A percentile compares a stretch with the other conserved stretches of the same genome.
Evolutionary conservation across 2,113 vertebrate species (phyloP).

Genomic region (Phylloscopus whistleri): DNA sequence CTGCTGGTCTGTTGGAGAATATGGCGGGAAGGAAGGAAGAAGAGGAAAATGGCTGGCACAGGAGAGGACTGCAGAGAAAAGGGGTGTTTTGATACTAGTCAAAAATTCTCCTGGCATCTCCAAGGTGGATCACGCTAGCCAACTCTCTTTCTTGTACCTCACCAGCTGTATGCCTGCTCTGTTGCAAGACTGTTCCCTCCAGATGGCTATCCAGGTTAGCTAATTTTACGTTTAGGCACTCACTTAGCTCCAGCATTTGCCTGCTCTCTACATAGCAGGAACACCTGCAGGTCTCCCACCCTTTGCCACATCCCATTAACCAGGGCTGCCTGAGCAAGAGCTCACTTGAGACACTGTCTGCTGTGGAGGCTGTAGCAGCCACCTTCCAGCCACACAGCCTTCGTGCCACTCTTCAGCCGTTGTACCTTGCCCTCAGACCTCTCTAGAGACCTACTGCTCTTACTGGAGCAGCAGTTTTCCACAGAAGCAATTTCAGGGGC

Average conservation of each 20-base stretch:
- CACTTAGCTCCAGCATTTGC: not conserved
- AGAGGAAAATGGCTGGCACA: not conserved
- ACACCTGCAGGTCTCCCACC: rapidly evolving
- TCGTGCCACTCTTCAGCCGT: rapidly evolving
- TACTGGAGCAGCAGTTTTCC: not conserved
- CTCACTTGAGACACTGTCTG: not conserved
- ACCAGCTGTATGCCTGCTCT: not conserved
- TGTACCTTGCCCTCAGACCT: not conserved
- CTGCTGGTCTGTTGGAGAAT: not conserved
- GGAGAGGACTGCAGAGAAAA: not conserved
- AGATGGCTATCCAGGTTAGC: too few relatives aligned
- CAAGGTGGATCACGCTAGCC: not conserved
- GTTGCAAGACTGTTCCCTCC: rapidly evolving
- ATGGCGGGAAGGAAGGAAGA: not conserved
- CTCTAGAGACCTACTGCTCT: not conserved
- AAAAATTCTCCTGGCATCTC: not conserved
- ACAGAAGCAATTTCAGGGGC: not conserved
- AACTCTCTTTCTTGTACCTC: not conserved
- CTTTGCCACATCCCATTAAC: too few relatives aligned
- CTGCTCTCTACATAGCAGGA: not conserved
- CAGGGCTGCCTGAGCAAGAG: not conserved
- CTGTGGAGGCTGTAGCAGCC: rapidly evolving
- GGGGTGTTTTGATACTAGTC: rapidly evolving
- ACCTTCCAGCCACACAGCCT: not conserved
- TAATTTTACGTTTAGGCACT: not conserved